Conservation (phyloP, 2,797 vertebrate species). For the Numenius phaeopus region DNA sequence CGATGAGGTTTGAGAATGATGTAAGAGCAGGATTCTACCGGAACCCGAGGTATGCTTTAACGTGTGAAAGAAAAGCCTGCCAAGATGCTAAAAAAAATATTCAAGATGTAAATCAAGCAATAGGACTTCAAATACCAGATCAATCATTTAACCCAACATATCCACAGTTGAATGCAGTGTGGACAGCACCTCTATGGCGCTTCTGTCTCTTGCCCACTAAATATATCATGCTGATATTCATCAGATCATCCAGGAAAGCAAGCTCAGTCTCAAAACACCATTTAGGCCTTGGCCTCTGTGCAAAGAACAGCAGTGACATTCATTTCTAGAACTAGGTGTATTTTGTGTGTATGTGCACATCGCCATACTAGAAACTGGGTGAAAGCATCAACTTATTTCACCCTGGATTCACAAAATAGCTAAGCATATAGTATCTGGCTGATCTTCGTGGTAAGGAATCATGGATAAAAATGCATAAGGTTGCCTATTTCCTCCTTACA, state of each 20-base stretch:
- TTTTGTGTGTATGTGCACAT: background rate
- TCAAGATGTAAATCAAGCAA: background rate
- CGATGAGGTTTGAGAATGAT: background rate
- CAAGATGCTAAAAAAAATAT: background rate
- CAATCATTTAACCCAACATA: background rate
- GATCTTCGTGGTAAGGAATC: background rate
- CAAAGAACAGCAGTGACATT: background rate
- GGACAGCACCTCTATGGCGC: background rate
- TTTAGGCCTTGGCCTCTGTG: background rate
- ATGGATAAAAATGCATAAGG: background rate
- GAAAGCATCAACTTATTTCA: background rate
- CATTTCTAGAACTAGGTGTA: background rate
- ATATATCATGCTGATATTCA: background rate
- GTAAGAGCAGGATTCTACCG: background rate
- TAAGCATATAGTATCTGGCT: background rate
- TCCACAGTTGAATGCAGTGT: background rate
- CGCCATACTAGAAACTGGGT: background rate
- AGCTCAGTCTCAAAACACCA: background rate
- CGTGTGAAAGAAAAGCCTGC: background rate
- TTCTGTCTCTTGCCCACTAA: background rate
- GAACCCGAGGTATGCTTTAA: background rate
- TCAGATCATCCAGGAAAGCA: background rate
- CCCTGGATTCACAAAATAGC: background rate
- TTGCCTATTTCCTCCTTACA: background rate
- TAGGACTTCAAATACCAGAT: background rate